Evolutionary conservation across 2,888 invertebrate genomes (phyloP).

Genomic region (Apocheima hispidaria): DNA sequence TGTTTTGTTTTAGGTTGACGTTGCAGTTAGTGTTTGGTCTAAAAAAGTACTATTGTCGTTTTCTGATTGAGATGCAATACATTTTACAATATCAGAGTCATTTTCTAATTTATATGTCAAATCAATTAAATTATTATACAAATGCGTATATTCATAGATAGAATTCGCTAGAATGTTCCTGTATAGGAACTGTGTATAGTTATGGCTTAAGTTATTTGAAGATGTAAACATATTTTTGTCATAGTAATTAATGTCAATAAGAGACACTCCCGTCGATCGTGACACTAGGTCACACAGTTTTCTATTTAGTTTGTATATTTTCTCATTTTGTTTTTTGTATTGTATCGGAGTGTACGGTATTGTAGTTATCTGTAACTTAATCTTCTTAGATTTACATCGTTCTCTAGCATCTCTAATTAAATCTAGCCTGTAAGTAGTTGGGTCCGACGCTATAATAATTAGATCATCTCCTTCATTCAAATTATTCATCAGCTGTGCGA

Average conservation of each 20-base stretch:
- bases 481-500: neutral
- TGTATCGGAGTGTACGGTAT: neutral
- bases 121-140: neutral
- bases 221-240: neutral
- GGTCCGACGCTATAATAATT: neutral
- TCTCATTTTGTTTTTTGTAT: neutral
- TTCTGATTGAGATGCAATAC: neutral
- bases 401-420: neutral
- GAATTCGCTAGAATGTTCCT: neutral
- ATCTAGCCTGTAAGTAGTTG: neutral
- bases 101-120: neutral
- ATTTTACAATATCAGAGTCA: neutral
- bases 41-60: neutral
- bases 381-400: neutral
- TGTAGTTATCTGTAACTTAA: neutral
- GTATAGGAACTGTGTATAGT: neutral
- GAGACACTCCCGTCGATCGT: neutral
- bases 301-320: neutral
- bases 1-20: neutral
- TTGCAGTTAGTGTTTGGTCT: neutral
- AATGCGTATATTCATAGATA: neutral
- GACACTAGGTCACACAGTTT: neutral
- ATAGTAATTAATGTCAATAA: constrained; percentile 1
- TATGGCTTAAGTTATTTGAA: neutral
- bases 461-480: neutral